These are phyloP conservation scores for Polydrusus pterygomalis DNA, from an alignment of 2,888 invertebrate genomes.

Conservation along the genomic window DNA sequence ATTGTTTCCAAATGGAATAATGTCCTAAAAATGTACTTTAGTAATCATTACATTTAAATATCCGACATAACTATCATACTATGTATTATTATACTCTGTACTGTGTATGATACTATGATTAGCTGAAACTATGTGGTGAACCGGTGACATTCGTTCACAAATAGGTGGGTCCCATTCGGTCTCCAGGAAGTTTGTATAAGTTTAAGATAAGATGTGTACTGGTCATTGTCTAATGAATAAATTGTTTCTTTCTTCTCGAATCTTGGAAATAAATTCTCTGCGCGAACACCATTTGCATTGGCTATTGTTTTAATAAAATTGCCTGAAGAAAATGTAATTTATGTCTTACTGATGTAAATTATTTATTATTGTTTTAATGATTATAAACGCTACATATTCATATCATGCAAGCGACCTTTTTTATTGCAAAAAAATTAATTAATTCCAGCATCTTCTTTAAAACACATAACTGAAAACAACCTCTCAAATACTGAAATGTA, in stretches of 20 bases:
- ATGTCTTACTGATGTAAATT: neutral
- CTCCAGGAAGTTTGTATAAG: neutral
- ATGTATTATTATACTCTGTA: no score
- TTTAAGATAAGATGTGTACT: neutral
- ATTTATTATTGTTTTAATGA: no score
- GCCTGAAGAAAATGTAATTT: neutral
- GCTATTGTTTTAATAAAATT: neutral
- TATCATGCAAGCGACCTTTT: no score
- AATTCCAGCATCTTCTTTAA: no score
- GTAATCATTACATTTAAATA: neutral
- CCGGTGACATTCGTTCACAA: neutral
- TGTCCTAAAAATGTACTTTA: constrained; percentile 75
- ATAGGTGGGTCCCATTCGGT: neutral
- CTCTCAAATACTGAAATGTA: no score
- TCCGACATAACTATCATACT: neutral
- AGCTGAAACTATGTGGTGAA: neutral
- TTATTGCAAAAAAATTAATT: no score
- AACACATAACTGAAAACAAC: no score
- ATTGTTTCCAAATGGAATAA: constrained; percentile 89
- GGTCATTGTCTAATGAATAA: neutral
- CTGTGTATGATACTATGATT: neutral
- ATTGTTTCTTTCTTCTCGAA: neutral
- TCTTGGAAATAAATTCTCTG: neutral
- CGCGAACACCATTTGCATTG: neutral
- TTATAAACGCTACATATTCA: no score